A percentile compares a stretch with the other conserved stretches of the same genome.
These are phyloP conservation scores for Chaetodon auriga DNA, from an alignment of 2,113 vertebrate genomes.

Conservation along the genomic window DNA sequence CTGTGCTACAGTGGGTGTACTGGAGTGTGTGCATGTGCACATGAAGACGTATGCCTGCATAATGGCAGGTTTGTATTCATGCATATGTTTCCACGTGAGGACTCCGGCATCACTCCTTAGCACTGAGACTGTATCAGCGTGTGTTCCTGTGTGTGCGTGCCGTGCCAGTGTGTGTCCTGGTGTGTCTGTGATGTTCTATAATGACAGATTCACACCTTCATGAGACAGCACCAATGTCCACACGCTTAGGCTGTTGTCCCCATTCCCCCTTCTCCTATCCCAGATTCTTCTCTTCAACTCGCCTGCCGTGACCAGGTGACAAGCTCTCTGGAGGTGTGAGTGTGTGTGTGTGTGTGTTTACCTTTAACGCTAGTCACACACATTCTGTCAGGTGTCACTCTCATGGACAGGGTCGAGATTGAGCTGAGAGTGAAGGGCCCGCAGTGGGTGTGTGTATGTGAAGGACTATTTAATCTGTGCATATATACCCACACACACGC, in stretches of 20 bases:
- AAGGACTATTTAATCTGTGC: background rate
- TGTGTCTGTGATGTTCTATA: constrained; percentile 22
- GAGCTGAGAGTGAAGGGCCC: constrained; percentile 5
- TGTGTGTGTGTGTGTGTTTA: constrained; percentile 19
- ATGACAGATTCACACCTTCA: constrained; percentile 68
- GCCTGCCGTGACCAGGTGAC: constrained; percentile 56
- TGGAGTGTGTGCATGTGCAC: background rate
- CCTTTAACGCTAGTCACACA: constrained; percentile 54
- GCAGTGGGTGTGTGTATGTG: constrained; percentile 2
- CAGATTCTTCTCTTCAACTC: constrained; percentile 13
- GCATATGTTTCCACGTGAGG: background rate
- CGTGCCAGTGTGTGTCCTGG: background rate
- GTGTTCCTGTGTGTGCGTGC: background rate
- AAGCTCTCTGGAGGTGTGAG: constrained; percentile 52
- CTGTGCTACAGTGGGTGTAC: constrained; percentile 3
- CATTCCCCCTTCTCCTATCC: constrained; percentile 14
- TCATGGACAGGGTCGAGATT: constrained; percentile 5
- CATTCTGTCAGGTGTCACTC: constrained; percentile 63
- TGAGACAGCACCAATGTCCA: constrained; percentile 59
- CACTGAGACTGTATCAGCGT: background rate
- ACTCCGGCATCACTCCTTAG: background rate
- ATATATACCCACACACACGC: background rate
- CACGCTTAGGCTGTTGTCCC: constrained; percentile 57
- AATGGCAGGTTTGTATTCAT: background rate
- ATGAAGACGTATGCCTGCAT: background rate